Conservation (phyloP, 2,797 vertebrate genomes). For the Delichon dasypus region DNA sequence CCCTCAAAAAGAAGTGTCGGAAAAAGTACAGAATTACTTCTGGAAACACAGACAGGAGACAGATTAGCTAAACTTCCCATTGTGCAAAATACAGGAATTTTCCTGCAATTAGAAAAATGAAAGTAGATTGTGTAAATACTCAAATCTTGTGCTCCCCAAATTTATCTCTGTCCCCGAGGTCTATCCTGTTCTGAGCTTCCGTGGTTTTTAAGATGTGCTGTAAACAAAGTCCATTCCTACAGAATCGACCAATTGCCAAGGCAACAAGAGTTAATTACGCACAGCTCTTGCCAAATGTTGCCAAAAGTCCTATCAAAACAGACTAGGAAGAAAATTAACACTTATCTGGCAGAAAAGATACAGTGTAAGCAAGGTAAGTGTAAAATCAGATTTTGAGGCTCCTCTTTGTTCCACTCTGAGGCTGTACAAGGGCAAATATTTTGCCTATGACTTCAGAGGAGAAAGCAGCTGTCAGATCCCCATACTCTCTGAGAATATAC, state of each 20-base stretch:
- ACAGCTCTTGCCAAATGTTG: neutral
- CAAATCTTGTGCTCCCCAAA: neutral
- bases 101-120: conserved; percentile 20
- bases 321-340: conserved; percentile 24
- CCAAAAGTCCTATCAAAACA: neutral
- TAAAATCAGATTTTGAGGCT: neutral
- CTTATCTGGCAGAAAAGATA: neutral
- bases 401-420: neutral
- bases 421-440: neutral
- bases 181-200: neutral
- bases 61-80: neutral
- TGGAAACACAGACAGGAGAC: neutral
- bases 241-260: neutral
- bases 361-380: neutral
- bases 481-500: neutral
- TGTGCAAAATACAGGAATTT: neutral
- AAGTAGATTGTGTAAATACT: conserved; percentile 9
- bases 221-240: conserved; percentile 3
- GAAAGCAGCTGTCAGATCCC: neutral
- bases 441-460: neutral
- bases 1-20: neutral
- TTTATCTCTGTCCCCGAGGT: neutral
- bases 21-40: neutral
- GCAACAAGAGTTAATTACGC: neutral
- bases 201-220: rapidly evolving